Percentiles rank a stretch among this genome's conserved stretches.
Evolutionary conservation across 2,113 vertebrate species (phyloP).

Genomic region (Rhinichthys klamathensis): DNA sequence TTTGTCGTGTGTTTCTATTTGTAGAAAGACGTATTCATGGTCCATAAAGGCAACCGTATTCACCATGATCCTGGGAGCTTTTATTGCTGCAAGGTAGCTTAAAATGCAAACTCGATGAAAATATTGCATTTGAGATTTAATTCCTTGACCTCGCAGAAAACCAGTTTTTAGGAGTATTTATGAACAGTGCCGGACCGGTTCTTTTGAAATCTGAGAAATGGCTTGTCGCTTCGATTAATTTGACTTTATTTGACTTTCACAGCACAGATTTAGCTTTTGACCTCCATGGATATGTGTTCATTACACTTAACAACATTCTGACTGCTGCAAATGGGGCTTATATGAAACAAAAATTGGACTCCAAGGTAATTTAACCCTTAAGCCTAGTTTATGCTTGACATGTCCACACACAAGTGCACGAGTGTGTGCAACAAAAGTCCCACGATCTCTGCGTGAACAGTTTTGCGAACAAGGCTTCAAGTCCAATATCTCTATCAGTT

Average conservation of each 20-base stretch:
- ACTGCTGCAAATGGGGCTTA: constrained; percentile 94
- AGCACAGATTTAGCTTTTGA: constrained; percentile 94
- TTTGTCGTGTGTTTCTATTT: constrained; percentile 12
- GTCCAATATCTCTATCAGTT: not conserved
- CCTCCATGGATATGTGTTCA: constrained; percentile 90
- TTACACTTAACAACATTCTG: constrained; percentile 90
- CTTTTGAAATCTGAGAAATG: too few species aligned
- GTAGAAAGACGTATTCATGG: constrained; percentile 90
- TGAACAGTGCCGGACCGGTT: too few species aligned
- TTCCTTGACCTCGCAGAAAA: not conserved
- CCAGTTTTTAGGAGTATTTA: too few species aligned
- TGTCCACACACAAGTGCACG: not conserved
- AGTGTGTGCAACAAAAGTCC: not conserved
- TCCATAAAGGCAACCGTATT: constrained; percentile 91
- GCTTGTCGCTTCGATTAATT: not conserved
- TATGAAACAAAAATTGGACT: constrained; percentile 94
- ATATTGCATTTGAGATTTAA: not conserved
- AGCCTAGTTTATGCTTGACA: not conserved
- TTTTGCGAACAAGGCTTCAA: not conserved
- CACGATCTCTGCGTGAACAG: not conserved
- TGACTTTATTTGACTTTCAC: not conserved
- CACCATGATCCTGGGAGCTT: constrained; percentile 94
- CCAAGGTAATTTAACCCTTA: constrained; percentile 79
- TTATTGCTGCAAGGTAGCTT: constrained; percentile 91
- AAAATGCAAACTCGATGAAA: not conserved